These are phyloP conservation scores for Gephyroberyx darwinii DNA, from an alignment of 2,797 vertebrate species.

Conservation along the genomic window DNA sequence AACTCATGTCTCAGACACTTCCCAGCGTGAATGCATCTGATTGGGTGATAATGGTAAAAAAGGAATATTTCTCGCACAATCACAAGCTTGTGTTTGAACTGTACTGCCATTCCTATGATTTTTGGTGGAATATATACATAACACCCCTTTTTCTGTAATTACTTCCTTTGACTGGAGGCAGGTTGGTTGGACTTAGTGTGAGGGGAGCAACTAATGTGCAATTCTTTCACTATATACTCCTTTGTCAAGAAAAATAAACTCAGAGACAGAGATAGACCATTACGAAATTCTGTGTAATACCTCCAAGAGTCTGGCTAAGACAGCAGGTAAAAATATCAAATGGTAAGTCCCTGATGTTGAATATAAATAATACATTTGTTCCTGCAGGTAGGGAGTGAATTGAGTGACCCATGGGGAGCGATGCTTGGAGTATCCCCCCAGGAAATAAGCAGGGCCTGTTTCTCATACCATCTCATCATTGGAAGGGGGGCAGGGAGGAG, in stretches of 20 bases:
- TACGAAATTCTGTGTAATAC: constrained; percentile 1
- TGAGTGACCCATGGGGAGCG: constrained; percentile 8
- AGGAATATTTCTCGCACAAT: too few relatives aligned
- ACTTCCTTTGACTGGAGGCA: not conserved
- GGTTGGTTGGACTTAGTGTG: constrained; percentile 9
- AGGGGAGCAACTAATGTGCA: not conserved
- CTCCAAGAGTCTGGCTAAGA: constrained; percentile 11
- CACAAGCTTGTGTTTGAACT: too few relatives aligned
- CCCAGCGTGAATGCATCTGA: not conserved
- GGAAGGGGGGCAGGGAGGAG: constrained; percentile 6
- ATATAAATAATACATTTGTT: constrained; percentile 45
- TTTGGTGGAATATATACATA: too few relatives aligned
- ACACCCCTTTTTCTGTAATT: too few relatives aligned
- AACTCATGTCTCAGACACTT: too few relatives aligned
- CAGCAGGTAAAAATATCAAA: constrained; percentile 19
- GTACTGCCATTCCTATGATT: too few relatives aligned
- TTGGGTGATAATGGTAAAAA: not conserved
- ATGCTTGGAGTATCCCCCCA: constrained; percentile 11
- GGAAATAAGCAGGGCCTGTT: constrained; percentile 21
- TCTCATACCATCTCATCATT: constrained; percentile 11
- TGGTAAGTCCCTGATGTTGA: not conserved
- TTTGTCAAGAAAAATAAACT: not conserved
- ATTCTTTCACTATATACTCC: not conserved
- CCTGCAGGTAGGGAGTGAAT: constrained; percentile 27
- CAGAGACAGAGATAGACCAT: not conserved